Conservation (phyloP, 2,888 invertebrate genomes). For the Drosophila anomalata region DNA sequence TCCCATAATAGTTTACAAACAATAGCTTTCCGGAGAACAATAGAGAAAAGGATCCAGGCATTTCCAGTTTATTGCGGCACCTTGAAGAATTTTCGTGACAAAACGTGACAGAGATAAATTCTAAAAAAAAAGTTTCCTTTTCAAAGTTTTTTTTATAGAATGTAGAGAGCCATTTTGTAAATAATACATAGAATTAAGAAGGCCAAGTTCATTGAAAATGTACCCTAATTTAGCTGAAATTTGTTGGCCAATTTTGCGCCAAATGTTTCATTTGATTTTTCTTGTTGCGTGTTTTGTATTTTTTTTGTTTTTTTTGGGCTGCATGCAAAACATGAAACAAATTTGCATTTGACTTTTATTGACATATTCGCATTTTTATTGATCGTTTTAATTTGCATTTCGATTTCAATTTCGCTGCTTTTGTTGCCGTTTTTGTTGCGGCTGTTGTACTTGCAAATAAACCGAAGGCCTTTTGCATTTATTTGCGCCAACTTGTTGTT, state of each 20-base stretch:
- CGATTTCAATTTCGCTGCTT: constrained; percentile 54
- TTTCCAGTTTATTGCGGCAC: neutral
- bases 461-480: constrained; percentile 57
- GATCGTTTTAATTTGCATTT: constrained; percentile 78
- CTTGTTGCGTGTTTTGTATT: constrained; percentile 30
- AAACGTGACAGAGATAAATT: neutral
- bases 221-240: neutral
- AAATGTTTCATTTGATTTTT: constrained; percentile 22
- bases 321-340: constrained; percentile 48
- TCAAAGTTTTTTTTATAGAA: too few species aligned
- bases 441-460: constrained; percentile 55
- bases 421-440: constrained; percentile 24
- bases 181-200: neutral
- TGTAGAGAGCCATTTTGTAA: neutral
- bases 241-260: constrained; percentile 10
- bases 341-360: constrained; percentile 80
- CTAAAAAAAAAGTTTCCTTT: neutral
- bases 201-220: neutral
- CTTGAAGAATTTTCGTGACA: neutral
- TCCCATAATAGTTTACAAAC: neutral
- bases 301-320: constrained; percentile 33
- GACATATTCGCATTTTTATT: constrained; percentile 78
- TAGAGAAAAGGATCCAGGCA: constrained; percentile 1
- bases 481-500: constrained; percentile 29
- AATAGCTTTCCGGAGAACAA: neutral